These are phyloP conservation scores for Ennomos fuscantarius DNA, from an alignment of 2,888 invertebrate genomes.

Conservation along the genomic window DNA sequence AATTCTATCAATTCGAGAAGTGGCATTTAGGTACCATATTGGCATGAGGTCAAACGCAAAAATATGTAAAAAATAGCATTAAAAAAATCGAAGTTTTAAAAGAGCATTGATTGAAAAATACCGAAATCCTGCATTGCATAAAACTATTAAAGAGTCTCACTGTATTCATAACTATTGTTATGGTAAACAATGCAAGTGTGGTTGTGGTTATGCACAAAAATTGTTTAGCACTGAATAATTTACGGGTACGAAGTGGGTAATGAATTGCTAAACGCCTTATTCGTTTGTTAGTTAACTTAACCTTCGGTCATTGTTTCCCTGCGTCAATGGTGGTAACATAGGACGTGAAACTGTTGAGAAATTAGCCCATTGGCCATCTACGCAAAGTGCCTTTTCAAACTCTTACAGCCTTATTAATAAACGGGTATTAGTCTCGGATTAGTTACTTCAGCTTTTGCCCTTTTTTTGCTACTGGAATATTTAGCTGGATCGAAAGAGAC, in stretches of 20 bases:
- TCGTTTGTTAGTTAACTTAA: constrained; percentile 20
- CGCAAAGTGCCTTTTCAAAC: no score
- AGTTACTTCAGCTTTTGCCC: no score
- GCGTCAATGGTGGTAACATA: constrained; percentile 14
- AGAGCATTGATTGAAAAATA: no score
- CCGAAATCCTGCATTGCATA: background rate
- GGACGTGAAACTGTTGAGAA: constrained; percentile 9
- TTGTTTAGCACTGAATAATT: constrained; percentile 11
- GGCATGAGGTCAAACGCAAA: no score
- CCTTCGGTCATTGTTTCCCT: constrained; percentile 28
- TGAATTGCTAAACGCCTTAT: constrained; percentile 24
- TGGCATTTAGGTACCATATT: no score
- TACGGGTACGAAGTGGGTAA: constrained; percentile 8
- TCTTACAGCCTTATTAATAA: no score
- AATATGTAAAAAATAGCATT: no score
- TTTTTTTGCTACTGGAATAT: no score
- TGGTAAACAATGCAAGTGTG: constrained; percentile 21
- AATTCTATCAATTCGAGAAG: no score
- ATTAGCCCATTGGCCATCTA: background rate
- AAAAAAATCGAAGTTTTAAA: no score
- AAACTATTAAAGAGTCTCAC: constrained; percentile 6
- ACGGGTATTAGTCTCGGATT: no score
- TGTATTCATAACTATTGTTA: constrained; percentile 18
- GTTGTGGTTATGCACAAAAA: constrained; percentile 24
- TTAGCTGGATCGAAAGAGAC: no score